Evolutionary conservation across 2,113 vertebrate species (phyloP), one percentile per base, ranked within the genome.

Genomic region (Hirundichthys speculiger): DNA sequence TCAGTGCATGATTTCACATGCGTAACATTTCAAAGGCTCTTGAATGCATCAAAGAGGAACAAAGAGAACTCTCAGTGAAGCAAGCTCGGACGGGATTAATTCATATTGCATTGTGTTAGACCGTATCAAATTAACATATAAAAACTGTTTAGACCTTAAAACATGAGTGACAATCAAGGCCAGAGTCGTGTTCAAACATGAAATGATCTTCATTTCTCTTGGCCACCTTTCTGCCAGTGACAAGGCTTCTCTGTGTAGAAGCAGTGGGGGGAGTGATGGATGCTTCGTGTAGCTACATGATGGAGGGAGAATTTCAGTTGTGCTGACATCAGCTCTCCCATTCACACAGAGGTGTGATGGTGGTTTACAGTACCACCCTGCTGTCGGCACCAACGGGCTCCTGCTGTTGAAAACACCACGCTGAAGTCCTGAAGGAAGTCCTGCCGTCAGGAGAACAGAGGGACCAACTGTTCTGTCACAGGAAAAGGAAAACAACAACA

Each of bases 271-370:
- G 69, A 82, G 84, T 84, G 90, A 91, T 90, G 88, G 89, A 90
- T 89, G 88, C 84, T 80, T 86, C 84, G 68, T 83, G 69, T 67
- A 80, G 86, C 85, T 86, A 82, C 82, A 85, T 85, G 90, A 92
- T 89, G 81, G 85, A 89, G 86, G 72, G 86, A 86, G 85, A 90
- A 72, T 82, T 82, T 90, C 79, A 88, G 82, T 84, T 75, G 86
- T 75, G 90, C 92, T 91, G 90, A 92, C 90, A 92, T 88, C 86
- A 89, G 87, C 87, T 82, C 76, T 80, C 69, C 79, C 48, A 55
- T 84, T 89, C 83, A 83, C 84, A 78, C 77, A 30, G 86, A 88
- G 88, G 89, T 87, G 87, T 82, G 85, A 88, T 83, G 84, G 79
- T 82, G 88, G 91, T 92, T 90, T 89, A 86, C 81, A 82, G 86